A percentile compares a stretch with the other conserved stretches of the same genome.
phyloP scores from a whole-genome alignment of 2,113 vertebrate species.

The Heterotilapia buettikoferi region DNA sequence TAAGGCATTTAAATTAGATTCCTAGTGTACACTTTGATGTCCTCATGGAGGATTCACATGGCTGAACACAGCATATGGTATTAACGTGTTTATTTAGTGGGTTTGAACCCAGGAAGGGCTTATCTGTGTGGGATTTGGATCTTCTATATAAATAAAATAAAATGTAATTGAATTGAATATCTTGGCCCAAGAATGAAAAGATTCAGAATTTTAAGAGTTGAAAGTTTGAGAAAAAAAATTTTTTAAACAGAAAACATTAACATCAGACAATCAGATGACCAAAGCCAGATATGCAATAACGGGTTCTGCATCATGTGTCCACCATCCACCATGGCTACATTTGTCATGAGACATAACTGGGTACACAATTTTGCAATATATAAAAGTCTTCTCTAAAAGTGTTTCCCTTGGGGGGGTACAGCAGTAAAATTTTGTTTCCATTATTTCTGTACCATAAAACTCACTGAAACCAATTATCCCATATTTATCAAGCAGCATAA shows the following conservation, averaged over 20 bases:
- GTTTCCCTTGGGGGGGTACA: neutral
- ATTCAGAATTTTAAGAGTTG: neutral
- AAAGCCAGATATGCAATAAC: neutral
- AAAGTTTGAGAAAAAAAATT: fast-evolving
- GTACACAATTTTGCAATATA: neutral
- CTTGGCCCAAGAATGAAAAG: neutral
- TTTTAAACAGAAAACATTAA: neutral
- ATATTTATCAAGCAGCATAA: neutral
- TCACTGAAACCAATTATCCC: neutral
- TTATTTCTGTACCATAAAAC: neutral
- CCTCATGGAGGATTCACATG: neutral
- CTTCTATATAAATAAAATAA: neutral
- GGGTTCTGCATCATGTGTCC: neutral
- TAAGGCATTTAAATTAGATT: neutral
- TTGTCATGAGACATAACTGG: neutral
- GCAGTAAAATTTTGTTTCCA: neutral
- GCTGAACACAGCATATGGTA: neutral
- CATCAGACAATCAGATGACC: neutral
- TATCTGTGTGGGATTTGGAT: neutral
- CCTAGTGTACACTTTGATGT: neutral
- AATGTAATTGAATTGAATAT: neutral
- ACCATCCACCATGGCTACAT: neutral
- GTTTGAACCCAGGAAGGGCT: neutral
- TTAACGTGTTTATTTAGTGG: neutral
- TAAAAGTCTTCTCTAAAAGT: neutral